Percentiles rank a stretch among this genome's conserved stretches.
These are phyloP conservation scores for Monopis laevigella DNA, from an alignment of 2,888 invertebrate species.

Conservation along the genomic window DNA sequence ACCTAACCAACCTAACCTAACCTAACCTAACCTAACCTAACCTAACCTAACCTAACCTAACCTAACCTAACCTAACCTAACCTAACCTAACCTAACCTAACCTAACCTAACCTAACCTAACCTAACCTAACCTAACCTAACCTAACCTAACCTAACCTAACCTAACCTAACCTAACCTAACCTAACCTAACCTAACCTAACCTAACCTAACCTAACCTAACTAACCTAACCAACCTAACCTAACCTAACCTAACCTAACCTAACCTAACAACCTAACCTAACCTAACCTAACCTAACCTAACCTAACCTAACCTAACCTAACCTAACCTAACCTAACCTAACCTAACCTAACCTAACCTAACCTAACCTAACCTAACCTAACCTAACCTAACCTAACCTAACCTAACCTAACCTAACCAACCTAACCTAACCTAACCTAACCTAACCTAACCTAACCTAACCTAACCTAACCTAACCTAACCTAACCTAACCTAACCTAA, in stretches of 20 bases:
- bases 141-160: slow-evolving; percentile 20
- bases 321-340: slow-evolving; percentile 4
- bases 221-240: slow-evolving; percentile 1
- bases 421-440: neutral
- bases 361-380: neutral
- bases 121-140: slow-evolving; percentile 20
- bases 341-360: neutral
- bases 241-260: slow-evolving; percentile 13
- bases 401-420: neutral
- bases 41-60: slow-evolving; percentile 14
- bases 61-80: slow-evolving; percentile 22
- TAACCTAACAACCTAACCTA: slow-evolving; percentile 13
- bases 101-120: slow-evolving; percentile 21
- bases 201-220: slow-evolving; percentile 22
- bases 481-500: slow-evolving; percentile 1
- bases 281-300: slow-evolving; percentile 13
- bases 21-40: slow-evolving; percentile 11
- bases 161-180: slow-evolving; percentile 23
- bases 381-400: neutral
- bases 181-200: slow-evolving; percentile 24
- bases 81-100: slow-evolving; percentile 22
- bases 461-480: neutral
- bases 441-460: neutral
- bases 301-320: slow-evolving; percentile 13
- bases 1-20: slow-evolving; percentile 12